Conservation (phyloP, 2,113 vertebrate genomes). For the Phocoena sinus region DNA sequence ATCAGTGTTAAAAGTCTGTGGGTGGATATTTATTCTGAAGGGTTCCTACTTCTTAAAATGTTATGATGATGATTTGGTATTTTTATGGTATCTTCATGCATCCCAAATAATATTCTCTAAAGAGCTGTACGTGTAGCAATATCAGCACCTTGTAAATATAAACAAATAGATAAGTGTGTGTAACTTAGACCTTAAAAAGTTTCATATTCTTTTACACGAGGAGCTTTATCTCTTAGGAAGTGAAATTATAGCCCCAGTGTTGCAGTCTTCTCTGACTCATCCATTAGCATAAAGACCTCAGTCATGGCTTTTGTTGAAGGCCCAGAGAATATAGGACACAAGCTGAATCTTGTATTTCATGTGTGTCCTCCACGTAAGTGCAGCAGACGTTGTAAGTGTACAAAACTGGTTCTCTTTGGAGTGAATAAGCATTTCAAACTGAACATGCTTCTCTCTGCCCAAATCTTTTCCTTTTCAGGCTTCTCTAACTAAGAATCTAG, state of each 20-base stretch:
- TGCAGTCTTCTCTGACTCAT: conserved; percentile 41
- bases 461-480: not conserved
- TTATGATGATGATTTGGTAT: conserved; percentile 25
- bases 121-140: not conserved
- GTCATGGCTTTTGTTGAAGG: not conserved
- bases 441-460: not conserved
- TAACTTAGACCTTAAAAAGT: not conserved
- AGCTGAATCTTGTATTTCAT: not conserved
- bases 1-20: not conserved
- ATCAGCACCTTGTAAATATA: not conserved
- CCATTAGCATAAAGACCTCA: not conserved
- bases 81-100: conserved; percentile 9
- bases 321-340: not conserved
- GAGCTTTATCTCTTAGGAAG: conserved; percentile 22
- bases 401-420: not conserved
- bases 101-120: conserved; percentile 10
- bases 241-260: not conserved
- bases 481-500: not conserved
- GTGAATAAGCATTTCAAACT: not conserved
- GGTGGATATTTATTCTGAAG: conserved; percentile 19
- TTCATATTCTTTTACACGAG: not conserved
- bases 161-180: not conserved
- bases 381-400: not conserved
- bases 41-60: not conserved
- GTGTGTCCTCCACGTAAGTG: not conserved